Percentiles rank a stretch among this genome's conserved stretches.
Evolutionary conservation across 2,888 invertebrate genomes (phyloP).

Genomic region (Eristalis pertinax): DNA sequence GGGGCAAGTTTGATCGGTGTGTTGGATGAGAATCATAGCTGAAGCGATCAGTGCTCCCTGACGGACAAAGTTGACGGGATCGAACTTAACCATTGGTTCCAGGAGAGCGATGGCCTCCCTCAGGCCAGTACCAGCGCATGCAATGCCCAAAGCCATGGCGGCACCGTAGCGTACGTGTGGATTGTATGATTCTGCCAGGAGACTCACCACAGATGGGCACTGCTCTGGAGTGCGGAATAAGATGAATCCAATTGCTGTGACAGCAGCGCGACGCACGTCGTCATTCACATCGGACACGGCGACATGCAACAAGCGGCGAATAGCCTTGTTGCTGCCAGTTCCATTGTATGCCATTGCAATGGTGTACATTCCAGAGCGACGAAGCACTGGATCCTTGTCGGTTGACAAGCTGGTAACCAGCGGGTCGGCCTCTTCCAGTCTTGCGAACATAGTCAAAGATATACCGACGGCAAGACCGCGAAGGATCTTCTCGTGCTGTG

Average conservation of each 20-base stretch:
- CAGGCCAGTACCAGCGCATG: slow-evolving; percentile 98
- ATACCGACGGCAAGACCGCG: slow-evolving; percentile 98
- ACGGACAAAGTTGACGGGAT: slow-evolving; percentile 99
- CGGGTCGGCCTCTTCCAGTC: slow-evolving; percentile 97
- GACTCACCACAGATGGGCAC: slow-evolving; percentile 97
- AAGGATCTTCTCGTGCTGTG: slow-evolving; percentile 98
- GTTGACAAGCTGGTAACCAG: slow-evolving; percentile 93
- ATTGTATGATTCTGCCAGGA: slow-evolving; percentile 99
- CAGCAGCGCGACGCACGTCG: slow-evolving; percentile 98
- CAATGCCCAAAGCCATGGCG: slow-evolving; percentile 99
- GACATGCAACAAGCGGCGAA: slow-evolving; percentile 95
- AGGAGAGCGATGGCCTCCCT: slow-evolving; percentile 97
- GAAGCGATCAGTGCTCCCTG: slow-evolving; percentile 99
- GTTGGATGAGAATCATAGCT: slow-evolving; percentile 98
- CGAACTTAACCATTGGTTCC: slow-evolving; percentile 98
- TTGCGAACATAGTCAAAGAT: slow-evolving; percentile 97
- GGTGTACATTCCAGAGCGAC: slow-evolving; percentile 98
- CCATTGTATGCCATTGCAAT: slow-evolving; percentile 99
- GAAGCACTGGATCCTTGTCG: slow-evolving; percentile 96
- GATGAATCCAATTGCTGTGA: slow-evolving; percentile 98
- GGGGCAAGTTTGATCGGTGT: slow-evolving; percentile 97
- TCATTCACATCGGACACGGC: slow-evolving; percentile 99
- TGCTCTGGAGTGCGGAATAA: slow-evolving; percentile 98
- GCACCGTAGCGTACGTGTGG: slow-evolving; percentile 99
- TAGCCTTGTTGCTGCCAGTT: slow-evolving; percentile 98